Evolutionary conservation across 1,140 invertebrate species (phyloP).

Genomic region (Phthorimaea operculella): DNA sequence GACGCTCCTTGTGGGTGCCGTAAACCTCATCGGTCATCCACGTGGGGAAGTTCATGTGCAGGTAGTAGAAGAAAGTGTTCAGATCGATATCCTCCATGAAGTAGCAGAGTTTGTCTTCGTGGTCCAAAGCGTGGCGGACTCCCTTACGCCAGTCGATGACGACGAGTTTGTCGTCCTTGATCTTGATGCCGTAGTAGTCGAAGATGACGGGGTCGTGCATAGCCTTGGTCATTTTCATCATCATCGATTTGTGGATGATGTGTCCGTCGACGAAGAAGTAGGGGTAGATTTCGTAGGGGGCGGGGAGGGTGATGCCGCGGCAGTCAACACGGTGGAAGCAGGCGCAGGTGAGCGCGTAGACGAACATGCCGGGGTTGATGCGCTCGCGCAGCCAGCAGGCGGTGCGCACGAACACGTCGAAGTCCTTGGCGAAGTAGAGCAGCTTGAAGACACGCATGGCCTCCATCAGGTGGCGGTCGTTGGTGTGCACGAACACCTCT

Average conservation of each 20-base stretch:
- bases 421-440: slow-evolving; percentile 73
- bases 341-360: slow-evolving; percentile 71
- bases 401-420: slow-evolving; percentile 73
- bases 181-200: slow-evolving; percentile 60
- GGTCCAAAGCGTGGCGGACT: slow-evolving; percentile 34
- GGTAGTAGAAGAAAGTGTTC: slow-evolving; percentile 78
- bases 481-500: slow-evolving; percentile 67
- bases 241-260: slow-evolving; percentile 71
- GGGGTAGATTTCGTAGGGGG: slow-evolving; percentile 75
- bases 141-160: slow-evolving; percentile 59
- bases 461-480: slow-evolving; percentile 68
- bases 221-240: slow-evolving; percentile 71
- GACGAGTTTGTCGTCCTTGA: slow-evolving; percentile 51
- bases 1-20: slow-evolving; percentile 69
- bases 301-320: slow-evolving; percentile 70
- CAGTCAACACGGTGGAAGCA: slow-evolving; percentile 72
- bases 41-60: slow-evolving; percentile 76
- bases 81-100: slow-evolving; percentile 79
- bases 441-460: slow-evolving; percentile 70
- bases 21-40: slow-evolving; percentile 71
- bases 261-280: slow-evolving; percentile 72
- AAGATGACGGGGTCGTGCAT: slow-evolving; percentile 59
- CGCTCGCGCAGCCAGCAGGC: slow-evolving; percentile 72
- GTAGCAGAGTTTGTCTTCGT: slow-evolving; percentile 69
- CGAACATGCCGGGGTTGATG: slow-evolving; percentile 74